Evolutionary conservation across 2,797 vertebrate species (phyloP).

Genomic region (Coccyzus lansbergi): DNA sequence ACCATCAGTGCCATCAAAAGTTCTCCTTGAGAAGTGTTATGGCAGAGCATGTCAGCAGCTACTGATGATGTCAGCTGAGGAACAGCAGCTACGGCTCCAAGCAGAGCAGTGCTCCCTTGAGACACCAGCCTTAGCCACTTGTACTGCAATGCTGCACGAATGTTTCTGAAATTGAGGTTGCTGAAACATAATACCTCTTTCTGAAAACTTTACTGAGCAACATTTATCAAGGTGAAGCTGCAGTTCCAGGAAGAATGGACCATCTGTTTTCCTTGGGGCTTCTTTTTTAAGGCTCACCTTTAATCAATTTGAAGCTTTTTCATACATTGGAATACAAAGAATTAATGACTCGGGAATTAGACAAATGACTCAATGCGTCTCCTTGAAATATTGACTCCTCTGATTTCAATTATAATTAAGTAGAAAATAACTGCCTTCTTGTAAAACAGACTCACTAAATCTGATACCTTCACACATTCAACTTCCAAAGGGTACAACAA

Average conservation of each 20-base stretch:
- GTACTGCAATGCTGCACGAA: conserved; percentile 17
- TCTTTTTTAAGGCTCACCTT: conserved; percentile 15
- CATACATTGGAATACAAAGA: not conserved
- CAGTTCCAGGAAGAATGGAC: conserved; percentile 40
- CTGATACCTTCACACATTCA: conserved; percentile 40
- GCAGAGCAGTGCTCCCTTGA: not conserved
- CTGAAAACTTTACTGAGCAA: conserved; percentile 31
- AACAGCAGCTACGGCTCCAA: conserved; percentile 49
- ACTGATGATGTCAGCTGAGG: conserved; percentile 49
- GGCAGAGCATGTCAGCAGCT: conserved; percentile 24
- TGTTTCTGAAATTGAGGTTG: conserved; percentile 52
- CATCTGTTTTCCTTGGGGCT: conserved; percentile 39
- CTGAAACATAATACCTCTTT: conserved; percentile 33
- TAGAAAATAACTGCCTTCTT: conserved; percentile 8
- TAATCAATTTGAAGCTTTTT: conserved; percentile 17
- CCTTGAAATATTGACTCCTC: not conserved
- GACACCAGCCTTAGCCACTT: not conserved
- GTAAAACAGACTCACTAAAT: conserved; percentile 20
- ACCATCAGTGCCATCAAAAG: conserved; percentile 12
- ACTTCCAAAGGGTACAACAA: not conserved
- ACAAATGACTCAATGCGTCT: not conserved
- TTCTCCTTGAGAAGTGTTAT: conserved; percentile 46
- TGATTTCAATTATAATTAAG: conserved; percentile 10
- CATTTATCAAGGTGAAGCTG: conserved; percentile 48
- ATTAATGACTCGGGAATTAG: conserved; percentile 24